Base-by-base conservation (phyloP, 2,888 invertebrate genomes). In the Aspidiotus rigidus region DNA sequence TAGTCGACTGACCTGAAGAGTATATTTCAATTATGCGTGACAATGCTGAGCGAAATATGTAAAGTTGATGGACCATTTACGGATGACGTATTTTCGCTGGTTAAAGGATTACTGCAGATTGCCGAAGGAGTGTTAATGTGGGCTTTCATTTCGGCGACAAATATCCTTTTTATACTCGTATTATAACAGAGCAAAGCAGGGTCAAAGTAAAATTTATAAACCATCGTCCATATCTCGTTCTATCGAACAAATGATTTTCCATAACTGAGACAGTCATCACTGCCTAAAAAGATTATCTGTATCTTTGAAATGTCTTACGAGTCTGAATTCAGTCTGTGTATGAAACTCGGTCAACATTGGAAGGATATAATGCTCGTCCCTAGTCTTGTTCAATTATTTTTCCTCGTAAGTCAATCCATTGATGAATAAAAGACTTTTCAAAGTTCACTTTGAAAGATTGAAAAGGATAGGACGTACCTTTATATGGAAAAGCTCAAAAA, bases 61-160 rank as follows among this genome's bases (percentile, higher is more conserved):
- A 80, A 81, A 76, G 80, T 77, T 73, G 81, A 80, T 73, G 79
- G 75, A 62, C 79, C 78, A 72, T 82, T 75, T 73, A 73, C 79
- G 77, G 76, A 82, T 76, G 76, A 83, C 77, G 79, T 84, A 75
- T 62, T 85, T 77, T 78, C 83, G 54, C 78, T 90, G 54, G 81
- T 87, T 1, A 85, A 86, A 74, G 84, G 87, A 75, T 79, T 90
- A 60, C 78, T 93, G n/a, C 83, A 84, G 66, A 89, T 93, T 71
- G 84, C 87, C 0, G 92, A 92, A 78, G 84, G 84, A 71, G 84
- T 91, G 70, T 80, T 93, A 62, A 86, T 85, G 59, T 93, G 93
- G 93, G 87, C 87, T 74, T 92, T 89, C 78, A 84, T 87, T 7
- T 85, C 86, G 39, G 82, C 84, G 63, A 78, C 76, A 72, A 75